These are phyloP conservation scores for Littorina saxatilis DNA, from an alignment of 1,140 invertebrate species.

Conservation along the genomic window DNA sequence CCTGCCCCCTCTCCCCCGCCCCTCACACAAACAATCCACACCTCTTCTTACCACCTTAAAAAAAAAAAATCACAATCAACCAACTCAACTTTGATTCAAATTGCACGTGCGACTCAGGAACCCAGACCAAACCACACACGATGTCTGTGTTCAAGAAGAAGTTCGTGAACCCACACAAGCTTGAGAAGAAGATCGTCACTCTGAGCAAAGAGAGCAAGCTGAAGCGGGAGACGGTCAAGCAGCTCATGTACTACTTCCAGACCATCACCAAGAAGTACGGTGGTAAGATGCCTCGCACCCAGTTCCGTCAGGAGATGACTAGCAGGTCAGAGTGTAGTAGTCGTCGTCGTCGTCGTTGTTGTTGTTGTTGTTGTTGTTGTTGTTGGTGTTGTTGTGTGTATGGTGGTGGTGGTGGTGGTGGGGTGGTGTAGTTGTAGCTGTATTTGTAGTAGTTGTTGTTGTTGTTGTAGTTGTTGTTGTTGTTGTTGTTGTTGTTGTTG, in stretches of 20 bases:
- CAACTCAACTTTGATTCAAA: too few species aligned
- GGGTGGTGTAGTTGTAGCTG: too few species aligned
- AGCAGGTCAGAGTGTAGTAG: not conserved
- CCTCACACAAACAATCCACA: not conserved
- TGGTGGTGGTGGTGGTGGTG: too few species aligned
- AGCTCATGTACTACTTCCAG: constrained; percentile 29
- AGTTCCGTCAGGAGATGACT: constrained; percentile 27
- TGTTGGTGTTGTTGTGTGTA: too few species aligned
- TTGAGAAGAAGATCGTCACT: constrained; percentile 3
- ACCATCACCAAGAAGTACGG: constrained; percentile 4
- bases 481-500: too few species aligned
- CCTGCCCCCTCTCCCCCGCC: not conserved
- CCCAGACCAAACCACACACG: not conserved
- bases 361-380: too few species aligned
- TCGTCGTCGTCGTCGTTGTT: too few species aligned
- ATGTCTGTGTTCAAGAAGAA: constrained; percentile 3
- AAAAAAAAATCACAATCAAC: not conserved
- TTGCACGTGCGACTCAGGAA: too few species aligned
- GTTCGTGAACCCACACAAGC: constrained; percentile 30
- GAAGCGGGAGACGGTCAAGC: constrained; percentile 16
- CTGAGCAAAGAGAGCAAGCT: constrained; percentile 15
- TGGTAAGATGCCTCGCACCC: constrained; percentile 16
- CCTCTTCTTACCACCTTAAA: not conserved
- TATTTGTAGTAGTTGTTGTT: too few species aligned
- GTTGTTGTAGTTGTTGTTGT: too few species aligned